Evolutionary conservation across 2,113 vertebrate species (phyloP).

Genomic region (Acrocephalus kingi): DNA sequence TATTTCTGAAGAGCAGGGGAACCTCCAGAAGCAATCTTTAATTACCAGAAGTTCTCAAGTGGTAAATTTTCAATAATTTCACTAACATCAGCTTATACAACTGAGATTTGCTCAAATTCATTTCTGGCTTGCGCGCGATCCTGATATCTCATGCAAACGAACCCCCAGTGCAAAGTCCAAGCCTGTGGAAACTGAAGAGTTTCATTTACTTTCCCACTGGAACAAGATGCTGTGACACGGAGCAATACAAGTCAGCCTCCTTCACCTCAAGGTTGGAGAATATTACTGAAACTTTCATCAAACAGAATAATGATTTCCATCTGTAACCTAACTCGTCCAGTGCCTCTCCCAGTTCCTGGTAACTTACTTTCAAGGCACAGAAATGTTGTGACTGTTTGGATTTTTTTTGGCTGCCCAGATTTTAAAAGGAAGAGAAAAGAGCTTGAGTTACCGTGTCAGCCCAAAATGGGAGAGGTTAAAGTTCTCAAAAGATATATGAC

Average conservation of each 20-base stretch:
- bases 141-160: not conserved
- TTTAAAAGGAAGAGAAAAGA: slow-evolving; percentile 30
- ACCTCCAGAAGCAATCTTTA: slow-evolving; percentile 36
- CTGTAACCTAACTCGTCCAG: slow-evolving; percentile 17
- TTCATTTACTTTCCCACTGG: slow-evolving; percentile 48
- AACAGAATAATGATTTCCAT: slow-evolving; percentile 57
- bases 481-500: not conserved
- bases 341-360: slow-evolving; percentile 59
- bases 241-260: slow-evolving; percentile 7
- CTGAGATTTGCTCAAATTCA: slow-evolving; percentile 46
- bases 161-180: slow-evolving; percentile 19
- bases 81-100: slow-evolving; percentile 37
- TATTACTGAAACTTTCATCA: slow-evolving; percentile 63
- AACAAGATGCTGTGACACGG: slow-evolving; percentile 5
- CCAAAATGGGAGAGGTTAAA: not conserved
- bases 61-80: slow-evolving; percentile 63
- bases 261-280: slow-evolving; percentile 54
- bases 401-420: slow-evolving; percentile 38
- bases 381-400: slow-evolving; percentile 34
- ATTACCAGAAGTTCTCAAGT: slow-evolving; percentile 59
- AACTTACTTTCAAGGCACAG: slow-evolving; percentile 42
- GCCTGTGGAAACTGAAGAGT: slow-evolving; percentile 38
- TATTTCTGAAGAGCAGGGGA: slow-evolving; percentile 19
- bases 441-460: not conserved
- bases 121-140: not conserved